Percentiles rank a stretch among this genome's conserved stretches.
Conservation (phyloP, 2,797 vertebrate genomes). For the Sciurus carolinensis region DNA sequence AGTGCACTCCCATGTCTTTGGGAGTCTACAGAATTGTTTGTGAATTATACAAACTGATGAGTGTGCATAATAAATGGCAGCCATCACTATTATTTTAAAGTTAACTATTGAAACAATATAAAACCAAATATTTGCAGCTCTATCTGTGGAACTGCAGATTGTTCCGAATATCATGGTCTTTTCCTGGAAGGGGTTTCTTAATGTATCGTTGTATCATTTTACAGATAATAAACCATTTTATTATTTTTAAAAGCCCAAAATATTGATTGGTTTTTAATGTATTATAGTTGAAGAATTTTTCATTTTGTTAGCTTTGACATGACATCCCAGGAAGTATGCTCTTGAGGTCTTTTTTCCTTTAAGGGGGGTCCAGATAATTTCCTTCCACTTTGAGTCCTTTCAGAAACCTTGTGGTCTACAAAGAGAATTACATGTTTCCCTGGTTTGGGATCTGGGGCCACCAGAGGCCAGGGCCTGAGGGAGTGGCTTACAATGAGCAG, state of each 20-base stretch:
- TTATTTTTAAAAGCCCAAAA: not conserved
- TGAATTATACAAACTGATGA: not conserved
- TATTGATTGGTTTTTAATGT: not conserved
- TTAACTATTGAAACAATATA: not conserved
- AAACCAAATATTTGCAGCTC: not conserved
- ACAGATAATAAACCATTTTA: not conserved
- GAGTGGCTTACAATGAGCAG: not conserved
- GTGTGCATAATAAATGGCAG: not conserved
- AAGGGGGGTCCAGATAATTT: not conserved
- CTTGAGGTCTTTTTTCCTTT: not conserved
- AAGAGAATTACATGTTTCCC: not conserved
- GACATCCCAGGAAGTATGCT: not conserved
- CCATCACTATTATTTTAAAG: slow-evolving; percentile 17
- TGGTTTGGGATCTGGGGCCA: not conserved
- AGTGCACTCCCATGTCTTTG: fast-evolving
- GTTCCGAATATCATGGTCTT: not conserved
- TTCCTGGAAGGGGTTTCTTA: not conserved
- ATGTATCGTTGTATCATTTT: not conserved
- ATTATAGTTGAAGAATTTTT: not conserved
- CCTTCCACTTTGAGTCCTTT: not conserved
- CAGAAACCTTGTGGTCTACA: not conserved
- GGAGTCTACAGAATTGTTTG: not conserved
- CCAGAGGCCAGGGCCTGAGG: not conserved
- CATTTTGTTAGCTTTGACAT: not conserved
- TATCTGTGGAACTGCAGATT: not conserved